These are phyloP conservation scores for Drosophila tristis DNA, from an alignment of 1,140 invertebrate genomes.

Conservation along the genomic window DNA sequence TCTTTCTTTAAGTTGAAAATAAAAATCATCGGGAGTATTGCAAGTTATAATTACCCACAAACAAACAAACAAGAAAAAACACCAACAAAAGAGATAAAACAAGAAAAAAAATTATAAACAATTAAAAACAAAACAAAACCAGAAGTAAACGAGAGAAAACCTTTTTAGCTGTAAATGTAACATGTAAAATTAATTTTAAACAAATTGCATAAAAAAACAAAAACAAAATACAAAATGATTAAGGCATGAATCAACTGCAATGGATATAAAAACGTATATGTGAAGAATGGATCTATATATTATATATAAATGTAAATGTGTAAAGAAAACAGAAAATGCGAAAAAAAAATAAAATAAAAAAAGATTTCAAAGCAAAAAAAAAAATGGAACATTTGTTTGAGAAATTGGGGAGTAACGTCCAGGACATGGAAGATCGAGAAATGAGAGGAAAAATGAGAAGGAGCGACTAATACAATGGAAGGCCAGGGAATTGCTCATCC, in stretches of 20 bases:
- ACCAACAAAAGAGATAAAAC: slow-evolving; percentile 35
- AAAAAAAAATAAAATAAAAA: slow-evolving; percentile 52
- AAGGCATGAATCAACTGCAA: slow-evolving; percentile 40
- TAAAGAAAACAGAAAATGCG: slow-evolving; percentile 72
- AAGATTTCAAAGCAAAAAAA: slow-evolving; percentile 64
- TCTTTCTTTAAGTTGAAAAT: slow-evolving; percentile 59
- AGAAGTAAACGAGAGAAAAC: slow-evolving; percentile 43
- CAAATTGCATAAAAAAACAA: slow-evolving; percentile 43
- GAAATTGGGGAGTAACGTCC: too few species aligned
- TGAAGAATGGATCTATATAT: slow-evolving; percentile 54
- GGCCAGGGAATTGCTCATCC: too few species aligned
- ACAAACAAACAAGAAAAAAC: slow-evolving; percentile 39
- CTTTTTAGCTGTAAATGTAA: slow-evolving; percentile 76
- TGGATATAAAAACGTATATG: slow-evolving; percentile 53
- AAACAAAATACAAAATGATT: slow-evolving; percentile 34
- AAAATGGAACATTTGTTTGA: background rate
- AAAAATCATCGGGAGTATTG: slow-evolving; percentile 73
- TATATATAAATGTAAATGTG: slow-evolving; percentile 71
- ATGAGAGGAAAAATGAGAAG: too few species aligned
- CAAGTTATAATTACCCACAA: slow-evolving; percentile 62
- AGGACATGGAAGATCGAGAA: too few species aligned
- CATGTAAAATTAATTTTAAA: slow-evolving; percentile 75
- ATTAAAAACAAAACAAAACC: slow-evolving; percentile 31
- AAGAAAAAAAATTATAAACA: slow-evolving; percentile 48
- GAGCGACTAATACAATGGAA: too few species aligned